Base-by-base conservation (phyloP, 2,113 vertebrate species). In the Promerops cafer region DNA sequence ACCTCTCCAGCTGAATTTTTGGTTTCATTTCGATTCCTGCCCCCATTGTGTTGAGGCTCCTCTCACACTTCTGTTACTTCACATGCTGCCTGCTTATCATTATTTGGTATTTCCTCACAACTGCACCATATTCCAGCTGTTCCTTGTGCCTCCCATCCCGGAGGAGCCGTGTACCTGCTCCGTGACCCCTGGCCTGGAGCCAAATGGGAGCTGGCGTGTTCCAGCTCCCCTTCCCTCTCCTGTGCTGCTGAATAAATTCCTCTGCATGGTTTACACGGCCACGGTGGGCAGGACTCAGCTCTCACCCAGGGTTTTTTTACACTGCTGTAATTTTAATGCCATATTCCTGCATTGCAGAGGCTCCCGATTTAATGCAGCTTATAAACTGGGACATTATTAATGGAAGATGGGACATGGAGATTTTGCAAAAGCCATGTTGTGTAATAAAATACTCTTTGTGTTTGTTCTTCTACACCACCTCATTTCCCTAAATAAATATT, bases 401-500 rank as follows among this genome's bases (percentile, higher is more conserved):
- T 91, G 82, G 92, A 90, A 96, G 94, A 93, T 83, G 85, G 90
- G 92, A 88, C 87, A 95, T 0, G 64, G 94, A 91, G 91, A 91
- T 83, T 94, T 93, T 86, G 88, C 79, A 86, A 91, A 93, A 95
- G 92, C 92, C 66, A 35, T 47, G 90, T 42, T 40, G 82, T 61
- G 68, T 68, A 88, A 96, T 96, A 96, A 96, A 96, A 93, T 50
- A 83, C 90, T 93, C 70, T 64, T 70, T 64, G 92, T 95, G 88
- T 80, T 94, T 94, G 93, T 78, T 90, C 85, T 86, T 56, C 92
- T 70, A 47, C 83, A 77, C 59, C 78, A 63, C 64, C 88, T 96
- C 80, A 93, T 92, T 94, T 96, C 92, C 92, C 87, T 95, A 93
- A 94, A 96, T 94, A 95, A 96, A 96, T 95, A 96, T 92, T 92